phyloP scores from a whole-genome alignment of 2,113 vertebrate species.

The Microcebus lehilahytsara region DNA sequence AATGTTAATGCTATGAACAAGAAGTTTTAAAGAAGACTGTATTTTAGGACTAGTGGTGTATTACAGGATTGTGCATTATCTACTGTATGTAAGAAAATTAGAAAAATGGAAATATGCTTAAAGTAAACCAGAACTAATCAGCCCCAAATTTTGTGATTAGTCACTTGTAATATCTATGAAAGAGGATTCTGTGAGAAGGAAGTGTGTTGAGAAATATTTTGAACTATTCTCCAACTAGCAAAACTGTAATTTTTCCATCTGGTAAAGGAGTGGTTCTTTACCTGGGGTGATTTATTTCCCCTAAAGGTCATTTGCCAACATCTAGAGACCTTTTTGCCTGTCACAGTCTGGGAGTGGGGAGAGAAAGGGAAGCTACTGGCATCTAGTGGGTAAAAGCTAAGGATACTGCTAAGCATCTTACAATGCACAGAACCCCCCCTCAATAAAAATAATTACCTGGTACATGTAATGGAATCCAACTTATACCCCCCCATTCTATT shows the following conservation, averaged over 20 bases:
- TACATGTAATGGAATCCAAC: too few species aligned
- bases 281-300: background rate
- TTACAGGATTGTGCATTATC: background rate
- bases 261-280: background rate
- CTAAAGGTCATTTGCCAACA: background rate
- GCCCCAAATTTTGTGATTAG: background rate
- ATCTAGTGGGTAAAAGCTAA: background rate
- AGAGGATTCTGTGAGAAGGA: background rate
- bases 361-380: background rate
- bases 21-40: background rate
- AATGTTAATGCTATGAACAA: background rate
- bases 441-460: background rate
- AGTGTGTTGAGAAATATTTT: background rate
- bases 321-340: background rate
- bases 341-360: background rate
- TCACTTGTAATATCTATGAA: background rate
- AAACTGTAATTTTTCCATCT: background rate
- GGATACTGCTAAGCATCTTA: background rate
- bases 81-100: background rate
- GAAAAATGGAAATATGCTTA: slow-evolving; percentile 28
- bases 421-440: background rate
- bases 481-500: too few species aligned
- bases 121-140: slow-evolving; percentile 36
- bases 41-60: background rate
- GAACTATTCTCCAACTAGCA: background rate